A percentile compares a stretch with the other conserved stretches of the same genome.
These are phyloP conservation scores for Megaceryle maxima DNA, from an alignment of 2,113 vertebrate species.

Conservation along the genomic window DNA sequence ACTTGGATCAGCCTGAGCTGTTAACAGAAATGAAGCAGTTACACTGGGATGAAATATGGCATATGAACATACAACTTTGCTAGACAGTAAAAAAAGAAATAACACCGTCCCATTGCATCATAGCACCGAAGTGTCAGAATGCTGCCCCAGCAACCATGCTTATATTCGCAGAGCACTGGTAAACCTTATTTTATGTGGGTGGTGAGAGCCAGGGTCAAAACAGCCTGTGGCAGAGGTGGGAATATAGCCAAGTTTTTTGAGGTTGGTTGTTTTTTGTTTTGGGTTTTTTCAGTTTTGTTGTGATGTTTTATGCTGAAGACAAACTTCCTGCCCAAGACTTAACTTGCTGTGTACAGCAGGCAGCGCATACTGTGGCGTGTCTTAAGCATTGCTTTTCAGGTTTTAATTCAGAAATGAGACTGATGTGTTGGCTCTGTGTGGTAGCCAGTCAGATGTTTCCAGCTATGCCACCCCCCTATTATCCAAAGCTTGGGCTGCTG, in stretches of 20 bases:
- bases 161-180: not conserved
- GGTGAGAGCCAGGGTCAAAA: not conserved
- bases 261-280: not conserved
- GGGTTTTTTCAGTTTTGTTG: not conserved
- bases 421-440: not conserved
- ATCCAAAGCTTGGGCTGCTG: not conserved
- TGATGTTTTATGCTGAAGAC: not conserved
- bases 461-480: not conserved
- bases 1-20: not conserved
- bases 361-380: not conserved
- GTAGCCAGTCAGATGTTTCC: not conserved
- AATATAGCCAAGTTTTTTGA: not conserved
- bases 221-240: not conserved
- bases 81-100: not conserved
- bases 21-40: not conserved
- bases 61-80: not conserved
- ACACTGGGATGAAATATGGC: not conserved
- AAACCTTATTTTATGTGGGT: not conserved
- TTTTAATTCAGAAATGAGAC: not conserved
- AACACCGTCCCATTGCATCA: not conserved
- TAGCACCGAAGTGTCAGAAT: not conserved
- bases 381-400: not conserved
- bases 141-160: accelerated
- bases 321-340: not conserved
- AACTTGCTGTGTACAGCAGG: not conserved